Base-by-base conservation (phyloP, 2,888 invertebrate species). In the Archips xylosteana region DNA sequence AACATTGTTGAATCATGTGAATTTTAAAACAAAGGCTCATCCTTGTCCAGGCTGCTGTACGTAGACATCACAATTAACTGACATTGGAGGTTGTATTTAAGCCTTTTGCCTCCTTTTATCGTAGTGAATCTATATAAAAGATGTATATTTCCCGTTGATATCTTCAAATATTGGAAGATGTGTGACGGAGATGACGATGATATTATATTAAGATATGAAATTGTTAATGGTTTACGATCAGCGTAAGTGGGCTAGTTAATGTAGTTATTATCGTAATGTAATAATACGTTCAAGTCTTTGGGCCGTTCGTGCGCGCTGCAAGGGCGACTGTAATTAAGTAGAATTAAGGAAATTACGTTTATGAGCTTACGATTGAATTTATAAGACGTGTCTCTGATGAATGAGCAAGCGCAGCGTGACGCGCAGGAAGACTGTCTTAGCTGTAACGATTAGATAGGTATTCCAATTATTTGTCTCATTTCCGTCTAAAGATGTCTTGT, bases 321-420 rank as follows among this genome's bases (percentile, higher is more conserved):
- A 6, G 39, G 61, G 71, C 42, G 67, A 34, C 34, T 47, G 34
- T 61, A 67, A 51, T 45, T 68, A 68, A 64, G 69, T 60, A 5
- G 64, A 59, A 34, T 64, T 73, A 73, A 73, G 73, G 42, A 62
- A 63, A 65, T 70, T 70, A 65, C 65, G 65, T 60, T 70, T 65
- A 69, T 65, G 74, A 74, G 74, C 74, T 74, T 74, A 74, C 51
- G 60, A 70, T 74, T 69, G 74, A 70, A 70, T 74, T 74, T 74
- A 74, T 54, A 70, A 74, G 64, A 65, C 69, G 74, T 69, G 69
- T 65, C 68, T 63, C 63, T 72, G 62, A 54, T 13, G 61, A 51
- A n/a, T 42, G 64, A 64, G 64, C 68, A 42, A 47, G 60, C 59
- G 45, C 70, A 49, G 32, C 39, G 12, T 45, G 67, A 12, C 60